phyloP scores from a whole-genome alignment of 2,113 vertebrate genomes.

The Planiliza haematocheilus region DNA sequence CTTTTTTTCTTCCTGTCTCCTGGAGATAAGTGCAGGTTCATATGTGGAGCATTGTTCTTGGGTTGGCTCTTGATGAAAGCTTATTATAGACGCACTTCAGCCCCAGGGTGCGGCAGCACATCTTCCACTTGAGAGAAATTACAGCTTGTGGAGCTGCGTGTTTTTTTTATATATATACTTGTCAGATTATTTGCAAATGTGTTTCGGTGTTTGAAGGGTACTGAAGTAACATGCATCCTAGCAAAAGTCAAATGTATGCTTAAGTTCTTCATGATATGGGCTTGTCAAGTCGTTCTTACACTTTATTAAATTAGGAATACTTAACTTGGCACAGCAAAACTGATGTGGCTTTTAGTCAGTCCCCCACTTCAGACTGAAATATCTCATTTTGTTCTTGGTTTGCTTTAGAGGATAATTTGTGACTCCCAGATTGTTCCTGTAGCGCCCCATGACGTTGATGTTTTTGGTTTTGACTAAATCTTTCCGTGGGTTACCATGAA shows the following conservation, averaged over 20 bases:
- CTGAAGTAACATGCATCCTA: conserved; percentile 37
- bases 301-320: no score
- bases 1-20: conserved; percentile 12
- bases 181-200: conserved; percentile 31
- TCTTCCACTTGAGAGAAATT: conserved; percentile 63
- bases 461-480: neutral
- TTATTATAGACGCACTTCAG: conserved; percentile 58
- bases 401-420: neutral
- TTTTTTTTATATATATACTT: conserved; percentile 40
- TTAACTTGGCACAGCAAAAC: no score
- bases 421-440: neutral
- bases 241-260: neutral
- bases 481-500: neutral
- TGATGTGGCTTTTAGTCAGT: neutral
- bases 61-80: conserved; percentile 57
- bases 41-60: conserved; percentile 58
- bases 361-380: neutral
- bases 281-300: conserved; percentile 11
- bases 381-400: no score
- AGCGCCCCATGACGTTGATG: no score
- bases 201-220: conserved; percentile 9
- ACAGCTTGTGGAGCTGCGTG: conserved; percentile 47
- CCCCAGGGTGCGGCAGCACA: conserved; percentile 45
- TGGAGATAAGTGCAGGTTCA: conserved; percentile 30
- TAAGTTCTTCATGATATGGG: neutral